Evolutionary conservation across 2,113 vertebrate genomes (phyloP).

Genomic region (Heliornis fulica): DNA sequence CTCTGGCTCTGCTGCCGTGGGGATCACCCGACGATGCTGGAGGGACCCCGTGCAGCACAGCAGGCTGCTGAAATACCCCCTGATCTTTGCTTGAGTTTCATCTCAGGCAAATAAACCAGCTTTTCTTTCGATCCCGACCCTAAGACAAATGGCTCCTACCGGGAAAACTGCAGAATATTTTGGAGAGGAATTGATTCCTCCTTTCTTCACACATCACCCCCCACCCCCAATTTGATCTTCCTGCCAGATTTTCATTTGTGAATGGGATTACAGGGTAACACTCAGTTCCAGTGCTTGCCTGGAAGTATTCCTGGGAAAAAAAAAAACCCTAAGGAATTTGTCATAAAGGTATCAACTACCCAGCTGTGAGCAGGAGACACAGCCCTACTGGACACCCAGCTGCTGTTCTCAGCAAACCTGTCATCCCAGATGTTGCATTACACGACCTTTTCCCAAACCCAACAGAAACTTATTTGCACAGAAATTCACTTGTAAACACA

Average conservation of each 20-base stretch:
- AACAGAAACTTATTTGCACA: neutral
- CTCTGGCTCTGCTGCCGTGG: neutral
- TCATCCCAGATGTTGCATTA: neutral
- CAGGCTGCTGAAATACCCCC: neutral
- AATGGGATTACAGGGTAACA: neutral
- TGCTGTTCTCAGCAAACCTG: neutral
- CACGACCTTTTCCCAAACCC: neutral
- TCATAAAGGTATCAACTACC: neutral
- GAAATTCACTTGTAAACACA: neutral
- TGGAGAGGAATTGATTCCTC: neutral
- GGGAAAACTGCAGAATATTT: neutral
- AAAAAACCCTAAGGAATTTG: neutral
- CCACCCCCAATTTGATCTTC: neutral
- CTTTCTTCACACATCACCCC: neutral
- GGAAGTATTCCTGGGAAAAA: neutral
- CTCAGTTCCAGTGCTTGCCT: neutral
- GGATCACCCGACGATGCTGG: neutral
- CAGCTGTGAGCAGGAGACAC: neutral
- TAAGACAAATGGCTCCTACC: neutral
- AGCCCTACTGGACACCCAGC: neutral
- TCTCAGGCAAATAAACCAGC: neutral
- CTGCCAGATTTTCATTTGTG: neutral
- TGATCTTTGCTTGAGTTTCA: neutral
- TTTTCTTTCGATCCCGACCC: neutral
- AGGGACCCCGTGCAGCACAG: neutral